Percentiles rank a stretch among this genome's conserved stretches.
Evolutionary conservation across 1,140 invertebrate species (phyloP).

Genomic region (Pentalonia nigronervosa): DNA sequence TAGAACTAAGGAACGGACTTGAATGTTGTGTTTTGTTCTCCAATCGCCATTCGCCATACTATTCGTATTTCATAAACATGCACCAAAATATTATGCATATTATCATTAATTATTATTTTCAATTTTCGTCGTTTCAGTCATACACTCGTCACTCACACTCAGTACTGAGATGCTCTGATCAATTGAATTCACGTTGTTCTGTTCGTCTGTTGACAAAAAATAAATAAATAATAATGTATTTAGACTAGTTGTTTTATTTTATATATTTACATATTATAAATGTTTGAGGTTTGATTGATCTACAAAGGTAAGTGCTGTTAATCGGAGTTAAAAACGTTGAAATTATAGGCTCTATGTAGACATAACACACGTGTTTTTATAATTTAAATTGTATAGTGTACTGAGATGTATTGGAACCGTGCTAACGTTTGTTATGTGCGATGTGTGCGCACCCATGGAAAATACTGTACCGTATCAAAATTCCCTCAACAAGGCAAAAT

Average conservation of each 20-base stretch:
- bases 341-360: not conserved
- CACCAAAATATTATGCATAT: too few species aligned
- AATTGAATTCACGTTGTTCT: not conserved
- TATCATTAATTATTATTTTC: not conserved
- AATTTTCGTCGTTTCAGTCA: not conserved
- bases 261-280: not conserved
- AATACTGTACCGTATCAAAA: constrained; percentile 37
- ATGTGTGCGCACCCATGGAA: not conserved
- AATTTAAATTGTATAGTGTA: constrained; percentile 11
- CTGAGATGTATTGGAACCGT: constrained; percentile 31
- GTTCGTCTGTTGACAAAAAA: not conserved
- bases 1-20: not conserved
- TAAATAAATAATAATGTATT: not conserved
- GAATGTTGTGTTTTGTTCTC: not conserved
- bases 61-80: not conserved
- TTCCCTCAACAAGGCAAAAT: not conserved
- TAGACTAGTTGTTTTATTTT: not conserved
- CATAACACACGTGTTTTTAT: constrained; percentile 47
- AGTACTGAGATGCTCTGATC: too few species aligned
- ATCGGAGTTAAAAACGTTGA: not conserved
- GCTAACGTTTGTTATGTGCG: not conserved
- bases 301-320: constrained; percentile 25
- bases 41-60: not conserved
- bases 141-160: not conserved
- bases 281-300: not conserved